These are phyloP conservation scores for Epinephelus lanceolatus DNA, from an alignment of 2,113 vertebrate genomes.

Conservation along the genomic window DNA sequence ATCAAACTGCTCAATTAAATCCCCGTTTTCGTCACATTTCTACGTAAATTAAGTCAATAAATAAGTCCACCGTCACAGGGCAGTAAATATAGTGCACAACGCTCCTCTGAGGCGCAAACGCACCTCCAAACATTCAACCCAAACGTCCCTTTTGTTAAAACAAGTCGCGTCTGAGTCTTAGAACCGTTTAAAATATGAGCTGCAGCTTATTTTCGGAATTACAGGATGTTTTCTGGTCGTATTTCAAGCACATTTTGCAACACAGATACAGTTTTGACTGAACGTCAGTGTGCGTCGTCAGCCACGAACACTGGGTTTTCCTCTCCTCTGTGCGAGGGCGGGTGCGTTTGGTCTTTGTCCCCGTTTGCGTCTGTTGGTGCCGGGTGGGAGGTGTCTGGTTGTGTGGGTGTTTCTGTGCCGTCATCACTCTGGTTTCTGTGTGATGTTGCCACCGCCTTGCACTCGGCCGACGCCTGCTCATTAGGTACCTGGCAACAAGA, in stretches of 20 bases:
- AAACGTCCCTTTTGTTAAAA: background rate
- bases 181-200: background rate
- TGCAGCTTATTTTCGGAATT: background rate
- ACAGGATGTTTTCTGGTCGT: no score
- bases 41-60: constrained; percentile 24
- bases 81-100: constrained; percentile 14
- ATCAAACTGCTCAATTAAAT: background rate
- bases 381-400: background rate
- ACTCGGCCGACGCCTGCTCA: background rate
- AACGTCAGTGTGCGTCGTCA: constrained; percentile 20
- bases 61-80: background rate
- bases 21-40: background rate
- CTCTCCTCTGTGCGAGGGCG: background rate
- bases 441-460: background rate
- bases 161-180: background rate
- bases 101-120: background rate
- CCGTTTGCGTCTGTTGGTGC: constrained; percentile 29
- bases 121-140: background rate
- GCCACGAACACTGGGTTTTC: constrained; percentile 10
- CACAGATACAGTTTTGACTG: no score
- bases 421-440: background rate
- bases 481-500: constrained; percentile 55
- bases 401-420: constrained; percentile 27
- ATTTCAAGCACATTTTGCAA: background rate
- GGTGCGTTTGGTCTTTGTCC: constrained; percentile 33